phyloP scores from a whole-genome alignment of 2,113 vertebrate species.

The Pterophyllum scalare region DNA sequence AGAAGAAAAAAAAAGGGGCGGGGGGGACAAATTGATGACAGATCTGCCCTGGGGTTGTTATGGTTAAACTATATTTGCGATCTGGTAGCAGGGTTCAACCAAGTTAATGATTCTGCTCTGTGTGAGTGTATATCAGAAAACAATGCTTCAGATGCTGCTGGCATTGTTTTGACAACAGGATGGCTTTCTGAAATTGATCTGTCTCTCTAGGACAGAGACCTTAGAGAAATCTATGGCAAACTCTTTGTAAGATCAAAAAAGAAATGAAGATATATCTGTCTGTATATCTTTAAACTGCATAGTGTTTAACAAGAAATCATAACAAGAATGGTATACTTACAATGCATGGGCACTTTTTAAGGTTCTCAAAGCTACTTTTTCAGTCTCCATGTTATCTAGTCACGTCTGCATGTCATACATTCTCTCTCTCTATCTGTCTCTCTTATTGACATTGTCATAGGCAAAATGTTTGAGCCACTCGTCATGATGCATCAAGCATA shows the following conservation, averaged over 20 bases:
- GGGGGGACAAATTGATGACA: constrained; percentile 59
- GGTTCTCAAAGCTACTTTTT: not conserved
- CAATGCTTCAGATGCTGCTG: constrained; percentile 45
- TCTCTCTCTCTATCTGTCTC: not conserved
- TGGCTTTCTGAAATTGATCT: constrained; percentile 56
- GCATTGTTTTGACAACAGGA: constrained; percentile 58
- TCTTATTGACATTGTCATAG: not conserved
- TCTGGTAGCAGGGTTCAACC: constrained; percentile 63
- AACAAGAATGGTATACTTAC: not conserved
- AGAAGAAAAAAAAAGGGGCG: too few species aligned
- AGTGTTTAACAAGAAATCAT: not conserved
- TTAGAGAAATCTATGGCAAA: not conserved
- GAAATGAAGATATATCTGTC: not conserved
- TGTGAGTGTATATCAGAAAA: constrained; percentile 32
- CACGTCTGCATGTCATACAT: not conserved
- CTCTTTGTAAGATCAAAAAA: not conserved
- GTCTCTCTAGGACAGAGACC: constrained; percentile 6
- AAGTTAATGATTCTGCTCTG: constrained; percentile 62
- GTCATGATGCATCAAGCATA: not conserved
- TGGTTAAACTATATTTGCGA: constrained; percentile 62
- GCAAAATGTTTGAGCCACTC: not conserved
- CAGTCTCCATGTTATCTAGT: not conserved
- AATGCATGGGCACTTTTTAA: not conserved
- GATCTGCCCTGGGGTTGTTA: constrained; percentile 68
- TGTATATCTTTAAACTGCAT: not conserved